A percentile compares a stretch with the other conserved stretches of the same genome.
phyloP scores from a whole-genome alignment of 2,888 invertebrate genomes.

The Pseudanteris insignis region DNA sequence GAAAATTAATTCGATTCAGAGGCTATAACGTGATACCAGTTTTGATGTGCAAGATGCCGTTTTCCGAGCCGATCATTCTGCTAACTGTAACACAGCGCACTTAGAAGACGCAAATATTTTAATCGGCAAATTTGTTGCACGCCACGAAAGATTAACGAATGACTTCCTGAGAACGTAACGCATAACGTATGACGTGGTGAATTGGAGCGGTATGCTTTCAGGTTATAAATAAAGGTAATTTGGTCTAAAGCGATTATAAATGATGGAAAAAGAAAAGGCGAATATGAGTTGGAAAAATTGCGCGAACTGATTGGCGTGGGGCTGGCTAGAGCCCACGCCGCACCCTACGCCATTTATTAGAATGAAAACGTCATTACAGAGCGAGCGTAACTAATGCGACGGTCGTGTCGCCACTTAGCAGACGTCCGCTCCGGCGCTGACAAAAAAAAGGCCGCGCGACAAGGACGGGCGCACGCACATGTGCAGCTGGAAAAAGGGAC shows the following conservation, averaged over 20 bases:
- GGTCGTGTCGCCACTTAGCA: constrained; percentile 49
- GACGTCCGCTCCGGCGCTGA: constrained; percentile 32
- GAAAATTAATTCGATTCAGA: no score
- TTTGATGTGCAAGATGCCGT: no score
- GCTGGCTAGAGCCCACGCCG: constrained; percentile 46
- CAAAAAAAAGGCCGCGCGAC: constrained; percentile 19
- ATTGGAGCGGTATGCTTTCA: no score
- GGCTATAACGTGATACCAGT: no score
- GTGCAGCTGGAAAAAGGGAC: constrained; percentile 23
- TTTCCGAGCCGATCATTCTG: no score
- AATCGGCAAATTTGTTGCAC: no score
- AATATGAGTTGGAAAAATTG: constrained; percentile 24
- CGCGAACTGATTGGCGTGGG: constrained; percentile 16
- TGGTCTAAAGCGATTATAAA: constrained; percentile 9
- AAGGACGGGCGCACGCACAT: constrained; percentile 17
- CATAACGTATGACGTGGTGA: no score
- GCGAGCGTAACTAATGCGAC: constrained; percentile 48
- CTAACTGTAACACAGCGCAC: no score
- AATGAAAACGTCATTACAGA: constrained; percentile 52
- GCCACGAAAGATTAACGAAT: no score
- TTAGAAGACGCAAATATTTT: no score
- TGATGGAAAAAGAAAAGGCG: constrained; percentile 2
- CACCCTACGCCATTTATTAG: constrained; percentile 46
- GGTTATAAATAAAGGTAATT: constrained; percentile 5
- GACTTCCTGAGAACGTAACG: no score